phyloP scores from a whole-genome alignment of 92 coral and sea anemone genomes.

The Diadumene lineata region DNA sequence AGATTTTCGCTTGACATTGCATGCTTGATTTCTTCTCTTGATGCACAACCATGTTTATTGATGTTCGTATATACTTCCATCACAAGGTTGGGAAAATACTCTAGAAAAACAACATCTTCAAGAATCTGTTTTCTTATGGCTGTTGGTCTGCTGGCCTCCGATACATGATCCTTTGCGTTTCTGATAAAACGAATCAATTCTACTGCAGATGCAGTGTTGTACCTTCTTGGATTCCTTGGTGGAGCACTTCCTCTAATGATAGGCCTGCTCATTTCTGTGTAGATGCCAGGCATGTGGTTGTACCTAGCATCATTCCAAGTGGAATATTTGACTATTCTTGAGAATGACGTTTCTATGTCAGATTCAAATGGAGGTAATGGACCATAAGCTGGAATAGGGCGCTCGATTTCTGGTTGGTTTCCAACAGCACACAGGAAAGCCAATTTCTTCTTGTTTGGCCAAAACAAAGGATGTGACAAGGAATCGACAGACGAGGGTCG shows the following conservation, averaged over 20 bases:
- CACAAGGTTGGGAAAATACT: conserved; percentile 31
- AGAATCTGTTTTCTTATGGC: background rate
- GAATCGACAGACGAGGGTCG: conserved; percentile 41
- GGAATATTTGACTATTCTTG: background rate
- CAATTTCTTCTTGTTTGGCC: conserved; percentile 49
- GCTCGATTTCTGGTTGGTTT: conserved; percentile 47
- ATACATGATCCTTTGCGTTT: conserved; percentile 38
- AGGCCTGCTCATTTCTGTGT: conserved; percentile 36
- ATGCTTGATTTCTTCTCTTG: conserved; percentile 23
- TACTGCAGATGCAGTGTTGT: conserved; percentile 39
- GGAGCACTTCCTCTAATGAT: no score
- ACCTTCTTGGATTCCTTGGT: no score
- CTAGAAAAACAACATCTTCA: conserved; percentile 32
- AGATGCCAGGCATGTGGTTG: conserved; percentile 10
- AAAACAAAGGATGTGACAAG: conserved; percentile 50
- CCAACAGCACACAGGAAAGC: conserved; percentile 42
- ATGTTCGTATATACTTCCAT: conserved; percentile 32
- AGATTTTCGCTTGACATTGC: background rate
- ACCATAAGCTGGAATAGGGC: conserved; percentile 14
- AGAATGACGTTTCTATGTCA: background rate
- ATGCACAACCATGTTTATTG: conserved; percentile 23
- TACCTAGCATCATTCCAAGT: conserved; percentile 25
- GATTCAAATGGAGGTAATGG: conserved; percentile 4
- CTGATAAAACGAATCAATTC: conserved; percentile 64
- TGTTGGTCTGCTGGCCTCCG: conserved; percentile 1